A percentile compares a stretch with the other conserved stretches of the same genome.
phyloP scores from a whole-genome alignment of 1,140 invertebrate species.

The Aphidius gifuensis region DNA sequence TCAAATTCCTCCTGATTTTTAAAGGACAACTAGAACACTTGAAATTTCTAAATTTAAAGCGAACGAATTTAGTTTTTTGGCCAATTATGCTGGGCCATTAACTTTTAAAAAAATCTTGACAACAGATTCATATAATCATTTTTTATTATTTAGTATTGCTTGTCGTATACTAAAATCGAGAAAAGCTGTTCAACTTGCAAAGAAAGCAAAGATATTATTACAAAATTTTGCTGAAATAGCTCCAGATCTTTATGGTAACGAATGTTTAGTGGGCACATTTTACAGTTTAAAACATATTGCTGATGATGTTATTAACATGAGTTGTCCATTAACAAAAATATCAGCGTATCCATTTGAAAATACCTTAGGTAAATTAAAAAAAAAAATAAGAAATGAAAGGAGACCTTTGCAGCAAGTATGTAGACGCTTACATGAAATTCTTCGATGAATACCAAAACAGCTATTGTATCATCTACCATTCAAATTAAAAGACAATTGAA shows the following conservation, averaged over 20 bases:
- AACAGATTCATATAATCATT: slow-evolving; percentile 6
- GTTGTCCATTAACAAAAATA: background rate
- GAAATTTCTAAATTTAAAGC: slow-evolving; percentile 16
- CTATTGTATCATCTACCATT: background rate
- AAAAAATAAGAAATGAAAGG: slow-evolving; percentile 1
- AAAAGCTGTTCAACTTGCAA: background rate
- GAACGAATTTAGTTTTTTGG: slow-evolving; percentile 11
- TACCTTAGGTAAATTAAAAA: slow-evolving; percentile 6
- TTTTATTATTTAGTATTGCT: slow-evolving; percentile 10
- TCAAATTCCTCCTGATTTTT: slow-evolving; percentile 15
- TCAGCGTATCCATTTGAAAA: slow-evolving; percentile 15
- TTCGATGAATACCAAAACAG: background rate
- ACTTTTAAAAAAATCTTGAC: slow-evolving; percentile 15
- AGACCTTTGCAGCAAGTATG: slow-evolving; percentile 11
- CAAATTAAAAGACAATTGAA: background rate
- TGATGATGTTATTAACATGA: slow-evolving; percentile 11
- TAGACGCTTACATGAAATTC: slow-evolving; percentile 13
- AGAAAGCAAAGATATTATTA: slow-evolving; percentile 7
- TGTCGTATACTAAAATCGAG: slow-evolving; percentile 11
- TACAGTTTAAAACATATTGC: slow-evolving; percentile 10
- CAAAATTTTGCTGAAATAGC: background rate
- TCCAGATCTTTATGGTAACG: background rate
- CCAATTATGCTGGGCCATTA: slow-evolving; percentile 5
- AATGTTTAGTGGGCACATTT: slow-evolving; percentile 3
- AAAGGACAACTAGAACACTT: slow-evolving; percentile 1